phyloP scores from a whole-genome alignment of 2,888 invertebrate genomes.

The Phengaris arion region DNA sequence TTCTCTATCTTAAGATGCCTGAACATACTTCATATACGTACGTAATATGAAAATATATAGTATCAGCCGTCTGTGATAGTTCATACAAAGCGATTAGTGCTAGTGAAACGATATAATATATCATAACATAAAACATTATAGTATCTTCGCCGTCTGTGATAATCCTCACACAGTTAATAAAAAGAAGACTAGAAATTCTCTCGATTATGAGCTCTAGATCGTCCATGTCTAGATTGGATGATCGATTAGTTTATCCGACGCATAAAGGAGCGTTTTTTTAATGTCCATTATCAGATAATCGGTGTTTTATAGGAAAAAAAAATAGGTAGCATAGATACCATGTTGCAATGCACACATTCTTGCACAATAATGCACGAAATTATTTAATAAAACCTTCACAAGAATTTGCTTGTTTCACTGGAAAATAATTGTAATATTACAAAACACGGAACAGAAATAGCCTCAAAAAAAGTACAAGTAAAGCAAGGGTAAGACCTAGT shows the following conservation, averaged over 20 bases:
- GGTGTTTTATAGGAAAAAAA: background rate
- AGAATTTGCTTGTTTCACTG: background rate
- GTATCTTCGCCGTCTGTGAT: no score
- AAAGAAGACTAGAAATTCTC: no score
- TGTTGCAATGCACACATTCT: background rate
- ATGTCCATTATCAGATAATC: background rate
- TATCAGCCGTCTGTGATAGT: no score
- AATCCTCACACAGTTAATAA: no score
- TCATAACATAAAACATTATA: no score
- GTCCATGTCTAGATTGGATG: background rate
- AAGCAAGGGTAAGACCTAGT: constrained; percentile 36
- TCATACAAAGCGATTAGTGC: no score
- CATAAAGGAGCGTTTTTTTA: background rate
- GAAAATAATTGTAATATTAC: constrained; percentile 19
- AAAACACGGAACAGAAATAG: constrained; percentile 17
- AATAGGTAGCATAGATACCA: background rate
- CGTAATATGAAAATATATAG: no score
- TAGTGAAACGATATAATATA: no score
- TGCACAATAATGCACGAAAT: no score
- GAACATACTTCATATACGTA: no score
- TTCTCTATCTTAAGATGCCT: no score
- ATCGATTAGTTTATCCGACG: background rate
- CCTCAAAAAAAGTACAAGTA: constrained; percentile 37
- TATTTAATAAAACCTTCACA: background rate
- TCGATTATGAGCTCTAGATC: background rate